These are phyloP conservation scores for Gymnodraco acuticeps DNA, from an alignment of 2,797 vertebrate genomes.

Conservation along the genomic window DNA sequence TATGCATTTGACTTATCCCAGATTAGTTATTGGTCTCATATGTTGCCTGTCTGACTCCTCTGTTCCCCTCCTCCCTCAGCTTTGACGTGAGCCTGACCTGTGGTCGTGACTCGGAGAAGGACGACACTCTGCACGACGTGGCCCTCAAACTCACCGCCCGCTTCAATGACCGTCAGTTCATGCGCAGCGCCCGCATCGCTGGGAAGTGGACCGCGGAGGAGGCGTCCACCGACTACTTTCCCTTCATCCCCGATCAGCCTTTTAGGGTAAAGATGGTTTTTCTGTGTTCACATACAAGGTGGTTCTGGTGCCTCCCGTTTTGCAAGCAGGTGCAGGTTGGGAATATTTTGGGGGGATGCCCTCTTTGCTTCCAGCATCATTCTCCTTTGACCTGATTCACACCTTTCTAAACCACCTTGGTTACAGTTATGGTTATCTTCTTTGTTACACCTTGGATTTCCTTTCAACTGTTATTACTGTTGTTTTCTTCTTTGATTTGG, in stretches of 20 bases:
- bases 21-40: constrained; percentile 56
- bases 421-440: not conserved
- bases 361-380: not conserved
- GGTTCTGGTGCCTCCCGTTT: not conserved
- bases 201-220: constrained; percentile 95
- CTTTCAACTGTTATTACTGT: not conserved
- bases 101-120: constrained; percentile 87
- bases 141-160: constrained; percentile 95
- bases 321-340: not conserved
- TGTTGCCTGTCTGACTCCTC: constrained; percentile 28
- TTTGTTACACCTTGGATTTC: not conserved
- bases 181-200: constrained; percentile 91
- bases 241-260: constrained; percentile 98
- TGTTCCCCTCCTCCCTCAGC: constrained; percentile 73
- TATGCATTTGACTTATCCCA: constrained; percentile 57
- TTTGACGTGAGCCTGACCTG: constrained; percentile 96
- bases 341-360: not conserved
- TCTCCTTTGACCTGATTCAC: not conserved
- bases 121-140: constrained; percentile 88
- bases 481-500: not conserved
- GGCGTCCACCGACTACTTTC: constrained; percentile 92
- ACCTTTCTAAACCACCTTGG: not conserved
- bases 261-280: constrained; percentile 88
- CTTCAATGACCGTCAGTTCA: constrained; percentile 93
- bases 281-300: not conserved